Base-by-base conservation (phyloP, 2,113 vertebrate genomes). In the Zosterops hypoxanthus region DNA sequence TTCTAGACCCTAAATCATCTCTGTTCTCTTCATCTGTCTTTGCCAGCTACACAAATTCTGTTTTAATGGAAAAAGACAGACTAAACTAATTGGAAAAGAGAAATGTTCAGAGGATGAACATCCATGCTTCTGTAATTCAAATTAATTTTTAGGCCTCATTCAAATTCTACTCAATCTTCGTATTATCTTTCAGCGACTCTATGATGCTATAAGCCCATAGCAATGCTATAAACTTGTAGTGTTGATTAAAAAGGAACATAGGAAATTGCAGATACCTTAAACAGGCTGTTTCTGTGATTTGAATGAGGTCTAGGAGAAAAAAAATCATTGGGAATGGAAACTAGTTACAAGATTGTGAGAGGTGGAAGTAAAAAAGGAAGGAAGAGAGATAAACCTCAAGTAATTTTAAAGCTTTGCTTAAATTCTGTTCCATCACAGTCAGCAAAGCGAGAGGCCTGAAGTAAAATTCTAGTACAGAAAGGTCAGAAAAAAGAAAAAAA, bases 71-170 rank as follows among this genome's bases (percentile, higher is more conserved):
- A 94, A 70, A 25, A 66, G 19, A 63, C 18, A 57, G 25, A 55
- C 39, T 88, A 71, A 83, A 83, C 34, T 83, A 64, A 42, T 44
- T 59, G 71, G 39, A 68, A 86, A 94, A 70, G 36, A 53, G 64
- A 65, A 93, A 59, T 39, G 34, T 80, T 96, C 79, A 59, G 82
- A 89, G 24, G n/a, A 90, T 1, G 36, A 46, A 47, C 52, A 46
- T 44, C 47, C 33, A 80, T 57, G 39, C 26, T 85, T 92, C 86
- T 75, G 41, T 77, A 84, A 91, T 82, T 71, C 47, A 91, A 90
- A 88, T 89, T 92, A 92, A 75, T 81, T 91, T 95, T 89, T 71
- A 79, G 36, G 15, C 14, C 36, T 89, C 87, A 91, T 94, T 95
- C 88, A 92, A 88, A 94, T 94, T 89, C 84, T 92, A 1, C 34